phyloP scores from a whole-genome alignment of 92 coral and sea anemone species.

The Metridium senile region DNA sequence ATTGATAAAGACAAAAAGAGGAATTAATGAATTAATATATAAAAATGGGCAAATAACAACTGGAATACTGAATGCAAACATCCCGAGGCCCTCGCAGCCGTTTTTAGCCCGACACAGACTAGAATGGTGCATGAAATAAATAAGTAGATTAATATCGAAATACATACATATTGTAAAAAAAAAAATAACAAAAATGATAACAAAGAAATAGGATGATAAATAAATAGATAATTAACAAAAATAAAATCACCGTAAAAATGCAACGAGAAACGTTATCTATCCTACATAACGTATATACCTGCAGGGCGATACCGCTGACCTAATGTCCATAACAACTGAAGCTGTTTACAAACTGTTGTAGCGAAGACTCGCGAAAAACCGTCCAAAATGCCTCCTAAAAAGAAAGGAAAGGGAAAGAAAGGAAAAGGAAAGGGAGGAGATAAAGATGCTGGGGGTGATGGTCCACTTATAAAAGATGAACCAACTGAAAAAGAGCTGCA shows the following conservation, averaged over 20 bases:
- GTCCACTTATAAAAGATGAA: conserved; percentile 49
- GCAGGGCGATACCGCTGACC: conserved; percentile 28
- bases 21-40: too few species aligned
- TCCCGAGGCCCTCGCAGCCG: too few species aligned
- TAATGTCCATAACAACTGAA: conserved; percentile 37
- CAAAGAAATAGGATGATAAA: background rate
- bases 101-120: too few species aligned
- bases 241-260: background rate
- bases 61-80: too few species aligned
- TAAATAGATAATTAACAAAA: background rate
- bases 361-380: background rate
- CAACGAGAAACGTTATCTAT: background rate
- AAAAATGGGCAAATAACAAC: too few species aligned
- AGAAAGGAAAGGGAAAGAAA: conserved; percentile 79
- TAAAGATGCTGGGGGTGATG: conserved; percentile 54
- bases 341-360: conserved; percentile 15
- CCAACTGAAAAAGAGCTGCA: conserved; percentile 82
- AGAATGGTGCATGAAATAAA: too few species aligned
- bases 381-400: conserved; percentile 87
- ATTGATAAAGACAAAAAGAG: too few species aligned
- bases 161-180: too few species aligned
- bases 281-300: background rate
- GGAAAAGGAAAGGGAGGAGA: conserved; percentile 73
- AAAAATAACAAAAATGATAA: too few species aligned
- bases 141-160: too few species aligned